phyloP scores from a whole-genome alignment of 1,140 invertebrate genomes.

The Drosophila gunungcola region DNA sequence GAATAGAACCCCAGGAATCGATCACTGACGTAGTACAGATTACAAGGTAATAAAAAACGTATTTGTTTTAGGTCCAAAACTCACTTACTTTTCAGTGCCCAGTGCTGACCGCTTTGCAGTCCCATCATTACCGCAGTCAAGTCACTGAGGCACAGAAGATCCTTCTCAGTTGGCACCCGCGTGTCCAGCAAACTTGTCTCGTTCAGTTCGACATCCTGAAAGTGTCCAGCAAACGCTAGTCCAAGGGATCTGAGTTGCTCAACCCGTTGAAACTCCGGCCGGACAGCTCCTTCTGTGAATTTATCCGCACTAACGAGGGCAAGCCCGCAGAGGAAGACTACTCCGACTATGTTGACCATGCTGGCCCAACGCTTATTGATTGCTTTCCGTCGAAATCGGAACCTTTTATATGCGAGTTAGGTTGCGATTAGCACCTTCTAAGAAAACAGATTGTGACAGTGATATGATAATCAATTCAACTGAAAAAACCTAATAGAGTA shows the following conservation, averaged over 20 bases:
- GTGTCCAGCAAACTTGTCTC: background rate
- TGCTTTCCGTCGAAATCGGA: too few relatives aligned
- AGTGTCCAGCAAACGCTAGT: conserved; percentile 14
- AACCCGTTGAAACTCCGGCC: conserved; percentile 5
- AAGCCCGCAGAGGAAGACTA: conserved; percentile 10
- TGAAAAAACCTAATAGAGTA: background rate
- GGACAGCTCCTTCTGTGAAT: background rate
- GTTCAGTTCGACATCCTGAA: background rate
- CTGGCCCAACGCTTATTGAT: background rate
- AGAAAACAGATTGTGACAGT: background rate
- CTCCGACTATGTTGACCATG: conserved; percentile 9
- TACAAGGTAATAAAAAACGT: background rate
- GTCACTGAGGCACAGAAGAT: conserved; percentile 16
- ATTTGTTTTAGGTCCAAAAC: too few relatives aligned
- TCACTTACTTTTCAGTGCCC: conserved; percentile 36
- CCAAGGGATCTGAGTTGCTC: conserved; percentile 13
- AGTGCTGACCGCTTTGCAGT: conserved; percentile 5
- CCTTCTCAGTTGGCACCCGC: background rate
- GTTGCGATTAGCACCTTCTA: conserved; percentile 4
- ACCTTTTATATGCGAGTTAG: conserved; percentile 18
- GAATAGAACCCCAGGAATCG: conserved; percentile 53
- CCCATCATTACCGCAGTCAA: background rate
- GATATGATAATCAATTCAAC: background rate
- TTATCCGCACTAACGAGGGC: background rate
- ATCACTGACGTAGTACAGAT: conserved; percentile 39